Percentiles rank a stretch among this genome's conserved stretches.
These are phyloP conservation scores for Amphiduros pacificus DNA, from an alignment of 2,888 invertebrate species.

Conservation along the genomic window DNA sequence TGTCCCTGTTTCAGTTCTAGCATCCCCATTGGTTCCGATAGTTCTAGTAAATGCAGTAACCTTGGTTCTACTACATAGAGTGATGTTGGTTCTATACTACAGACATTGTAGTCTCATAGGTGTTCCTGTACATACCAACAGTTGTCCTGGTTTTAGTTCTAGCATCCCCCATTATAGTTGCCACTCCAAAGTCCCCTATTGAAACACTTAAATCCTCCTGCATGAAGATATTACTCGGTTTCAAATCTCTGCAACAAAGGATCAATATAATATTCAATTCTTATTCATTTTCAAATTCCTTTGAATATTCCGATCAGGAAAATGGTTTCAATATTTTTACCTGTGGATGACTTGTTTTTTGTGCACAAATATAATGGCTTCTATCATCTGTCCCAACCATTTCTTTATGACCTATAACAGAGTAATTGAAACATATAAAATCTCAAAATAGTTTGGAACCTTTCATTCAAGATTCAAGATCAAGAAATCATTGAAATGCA, in stretches of 20 bases:
- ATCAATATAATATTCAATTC: background rate
- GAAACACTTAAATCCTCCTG: conserved; percentile 41
- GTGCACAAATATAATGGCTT: conserved; percentile 52
- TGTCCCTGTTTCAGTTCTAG: too few relatives aligned
- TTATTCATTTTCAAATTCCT: background rate
- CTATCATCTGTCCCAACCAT: conserved; percentile 53
- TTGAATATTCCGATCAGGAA: background rate
- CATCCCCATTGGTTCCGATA: too few relatives aligned
- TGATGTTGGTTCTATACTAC: too few relatives aligned
- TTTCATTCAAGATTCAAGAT: too few relatives aligned
- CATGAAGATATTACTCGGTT: conserved; percentile 53
- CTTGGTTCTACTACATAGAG: too few relatives aligned
- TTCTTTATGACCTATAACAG: conserved; percentile 45
- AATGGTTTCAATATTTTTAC: conserved; percentile 28
- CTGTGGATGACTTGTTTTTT: conserved; percentile 52
- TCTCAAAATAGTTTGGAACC: background rate
- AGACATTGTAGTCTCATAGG: too few relatives aligned
- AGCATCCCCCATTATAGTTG: conserved; percentile 54
- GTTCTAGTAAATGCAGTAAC: too few relatives aligned
- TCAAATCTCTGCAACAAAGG: conserved; percentile 46
- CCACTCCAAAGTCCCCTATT: conserved; percentile 55
- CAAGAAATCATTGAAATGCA: too few relatives aligned
- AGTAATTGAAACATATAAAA: background rate
- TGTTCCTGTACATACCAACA: conserved; percentile 37
- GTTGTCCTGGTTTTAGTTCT: conserved; percentile 48